Evolutionary conservation across 2,888 invertebrate genomes (phyloP), one percentile per base, ranked within the genome.

Genomic region (Craniophora ligustri): DNA sequence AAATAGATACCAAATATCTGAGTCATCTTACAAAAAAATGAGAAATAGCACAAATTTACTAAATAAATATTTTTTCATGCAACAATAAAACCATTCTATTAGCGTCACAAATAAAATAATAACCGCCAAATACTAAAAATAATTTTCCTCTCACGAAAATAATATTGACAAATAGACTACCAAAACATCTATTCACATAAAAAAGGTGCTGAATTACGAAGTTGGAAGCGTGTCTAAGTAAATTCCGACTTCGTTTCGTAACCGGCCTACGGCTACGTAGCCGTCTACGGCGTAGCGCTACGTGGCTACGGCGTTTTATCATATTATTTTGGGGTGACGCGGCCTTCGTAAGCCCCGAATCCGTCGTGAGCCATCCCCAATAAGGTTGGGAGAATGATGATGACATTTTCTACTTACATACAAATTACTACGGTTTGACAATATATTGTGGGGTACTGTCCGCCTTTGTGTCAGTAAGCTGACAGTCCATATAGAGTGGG

Each of bases 301-400:
- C 56, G 70, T 23, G 42, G 66, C 40, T 54, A 57, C 67, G 50
- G 42, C 55, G 40, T 59, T 67, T 59, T 59, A 58, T 60, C 69
- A 68, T 61, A 50, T 58, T 68, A 68, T 61, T 48, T 58, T 68
- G 53, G 47, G 34, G 51, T 50, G 60, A 53, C 57, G 38, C n/a
- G n/a, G n/a, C n/a, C n/a, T 50, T 35, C 50, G 55, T 64, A 55
- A 65, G 59, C 60, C 61, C 39, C 41, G 53, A 59, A 65, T 71
- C 64, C 42, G 40, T 56, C 60, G 68, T 72, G 56, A 67, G 69
- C 61, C 61, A 48, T 53, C 53, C 54, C 66, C 61, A 45, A 73
- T 60, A 59, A 59, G 60, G 55, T 59, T 46, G 38, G 44, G 13
- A 55, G 40, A 67, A 57, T 56, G 62, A 62, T 59, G 56, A 67